Evolutionary conservation across 2,888 invertebrate species (phyloP).

Genomic region (Drosophila helvetica): DNA sequence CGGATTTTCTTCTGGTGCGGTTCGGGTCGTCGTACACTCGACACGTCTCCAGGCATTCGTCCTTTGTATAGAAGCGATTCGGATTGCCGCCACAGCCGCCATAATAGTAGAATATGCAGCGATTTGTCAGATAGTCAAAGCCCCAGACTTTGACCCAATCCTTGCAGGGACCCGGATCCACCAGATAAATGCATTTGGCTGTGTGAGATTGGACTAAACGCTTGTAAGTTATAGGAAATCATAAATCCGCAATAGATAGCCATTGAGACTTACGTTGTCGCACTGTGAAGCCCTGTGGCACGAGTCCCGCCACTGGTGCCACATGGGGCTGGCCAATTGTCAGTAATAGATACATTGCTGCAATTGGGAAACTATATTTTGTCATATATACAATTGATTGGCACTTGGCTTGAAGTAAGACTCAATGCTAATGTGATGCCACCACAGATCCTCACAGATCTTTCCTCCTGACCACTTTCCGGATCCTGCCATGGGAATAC

Average conservation of each 20-base stretch:
- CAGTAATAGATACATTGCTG: conserved; percentile 6
- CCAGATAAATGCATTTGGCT: conserved; percentile 57
- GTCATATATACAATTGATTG: neutral
- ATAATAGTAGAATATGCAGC: conserved; percentile 57
- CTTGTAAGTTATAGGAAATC: neutral
- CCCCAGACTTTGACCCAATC: conserved; percentile 52
- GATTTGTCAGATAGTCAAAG: conserved; percentile 57
- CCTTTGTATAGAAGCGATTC: conserved; percentile 50
- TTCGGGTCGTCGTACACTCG: conserved; percentile 22
- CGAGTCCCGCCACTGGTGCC: neutral
- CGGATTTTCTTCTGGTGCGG: conserved; percentile 18
- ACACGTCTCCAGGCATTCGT: conserved; percentile 54
- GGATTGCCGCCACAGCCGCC: conserved; percentile 67
- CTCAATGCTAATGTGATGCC: conserved; percentile 3
- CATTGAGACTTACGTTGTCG: conserved; percentile 28
- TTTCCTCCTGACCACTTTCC: too few relatives aligned
- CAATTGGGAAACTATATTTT: neutral
- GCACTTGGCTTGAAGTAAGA: neutral
- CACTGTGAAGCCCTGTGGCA: conserved; percentile 4
- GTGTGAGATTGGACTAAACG: neutral
- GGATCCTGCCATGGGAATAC: too few relatives aligned
- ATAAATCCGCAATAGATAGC: too few relatives aligned
- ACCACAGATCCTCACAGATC: too few relatives aligned
- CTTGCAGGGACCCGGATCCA: conserved; percentile 54
- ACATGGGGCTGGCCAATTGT: neutral